Evolutionary conservation across 2,113 vertebrate species (phyloP).

Genomic region (Scytalopus superciliaris): DNA sequence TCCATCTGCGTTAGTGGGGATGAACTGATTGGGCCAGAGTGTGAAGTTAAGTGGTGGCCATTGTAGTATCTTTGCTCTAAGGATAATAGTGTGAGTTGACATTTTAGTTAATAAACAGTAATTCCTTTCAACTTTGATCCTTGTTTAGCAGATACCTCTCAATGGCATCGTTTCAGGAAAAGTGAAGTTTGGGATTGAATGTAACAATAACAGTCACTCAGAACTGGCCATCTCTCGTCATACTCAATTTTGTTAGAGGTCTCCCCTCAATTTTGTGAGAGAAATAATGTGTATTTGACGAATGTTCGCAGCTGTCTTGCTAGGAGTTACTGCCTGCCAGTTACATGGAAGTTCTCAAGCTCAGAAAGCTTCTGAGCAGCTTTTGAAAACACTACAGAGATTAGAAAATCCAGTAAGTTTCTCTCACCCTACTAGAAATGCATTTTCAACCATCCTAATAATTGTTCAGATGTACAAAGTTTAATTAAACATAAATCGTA

Average conservation of each 20-base stretch:
- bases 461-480: neutral
- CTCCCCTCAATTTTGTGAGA: neutral
- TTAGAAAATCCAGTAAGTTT: neutral
- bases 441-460: neutral
- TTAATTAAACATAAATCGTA: neutral
- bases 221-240: neutral
- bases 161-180: neutral
- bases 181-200: neutral
- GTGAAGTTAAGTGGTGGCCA: neutral
- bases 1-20: neutral
- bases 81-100: neutral
- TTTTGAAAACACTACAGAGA: neutral
- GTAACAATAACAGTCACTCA: neutral
- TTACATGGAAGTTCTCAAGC: accelerated
- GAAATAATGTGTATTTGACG: neutral
- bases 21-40: neutral
- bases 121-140: neutral
- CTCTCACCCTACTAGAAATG: neutral
- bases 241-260: neutral
- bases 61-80: neutral
- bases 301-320: neutral
- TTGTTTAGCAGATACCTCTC: neutral
- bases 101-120: neutral
- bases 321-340: neutral
- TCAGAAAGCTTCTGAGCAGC: neutral